Evolutionary conservation across 2,888 invertebrate species (phyloP).

Genomic region (Polydrusus cervinus): DNA sequence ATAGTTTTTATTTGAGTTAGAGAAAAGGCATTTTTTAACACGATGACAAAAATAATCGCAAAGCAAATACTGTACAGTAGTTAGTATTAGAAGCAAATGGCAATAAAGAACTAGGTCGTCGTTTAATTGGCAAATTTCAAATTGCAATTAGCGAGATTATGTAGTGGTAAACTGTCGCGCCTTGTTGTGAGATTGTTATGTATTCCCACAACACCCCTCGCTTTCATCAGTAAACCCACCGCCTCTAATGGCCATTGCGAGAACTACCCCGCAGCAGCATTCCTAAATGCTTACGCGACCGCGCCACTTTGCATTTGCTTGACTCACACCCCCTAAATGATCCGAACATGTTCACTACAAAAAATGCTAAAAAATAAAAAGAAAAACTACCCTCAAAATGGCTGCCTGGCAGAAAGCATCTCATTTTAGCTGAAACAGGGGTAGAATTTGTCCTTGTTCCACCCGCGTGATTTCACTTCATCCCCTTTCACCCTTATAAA

Average conservation of each 20-base stretch:
- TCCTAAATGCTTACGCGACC: slow-evolving; percentile 52
- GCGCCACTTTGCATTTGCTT: slow-evolving; percentile 67
- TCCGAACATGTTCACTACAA: slow-evolving; percentile 71
- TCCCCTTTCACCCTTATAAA: slow-evolving; percentile 73
- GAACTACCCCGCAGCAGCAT: slow-evolving; percentile 52
- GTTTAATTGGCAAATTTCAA: slow-evolving; percentile 67
- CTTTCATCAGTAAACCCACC: slow-evolving; percentile 39
- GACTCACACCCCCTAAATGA: slow-evolving; percentile 71
- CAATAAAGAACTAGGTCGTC: slow-evolving; percentile 59
- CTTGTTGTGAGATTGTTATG: slow-evolving; percentile 57
- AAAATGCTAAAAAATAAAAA: slow-evolving; percentile 69
- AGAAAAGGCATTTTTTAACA: slow-evolving; percentile 1
- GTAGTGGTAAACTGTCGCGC: slow-evolving; percentile 65
- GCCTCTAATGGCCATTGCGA: slow-evolving; percentile 49
- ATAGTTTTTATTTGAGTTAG: slow-evolving; percentile 4
- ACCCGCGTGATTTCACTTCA: slow-evolving; percentile 72
- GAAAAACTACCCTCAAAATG: slow-evolving; percentile 83
- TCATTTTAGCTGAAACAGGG: slow-evolving; percentile 73
- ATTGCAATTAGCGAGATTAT: slow-evolving; percentile 68
- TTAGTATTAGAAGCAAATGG: slow-evolving; percentile 9
- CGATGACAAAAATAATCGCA: not conserved
- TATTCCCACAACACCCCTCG: slow-evolving; percentile 59
- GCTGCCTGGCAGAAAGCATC: slow-evolving; percentile 77
- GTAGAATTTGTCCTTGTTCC: slow-evolving; percentile 72
- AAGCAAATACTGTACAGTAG: slow-evolving; percentile 2